Percentiles rank a stretch among this genome's conserved stretches.
Conservation (phyloP, 2,888 invertebrate species). For the Alsophila aescularia region DNA sequence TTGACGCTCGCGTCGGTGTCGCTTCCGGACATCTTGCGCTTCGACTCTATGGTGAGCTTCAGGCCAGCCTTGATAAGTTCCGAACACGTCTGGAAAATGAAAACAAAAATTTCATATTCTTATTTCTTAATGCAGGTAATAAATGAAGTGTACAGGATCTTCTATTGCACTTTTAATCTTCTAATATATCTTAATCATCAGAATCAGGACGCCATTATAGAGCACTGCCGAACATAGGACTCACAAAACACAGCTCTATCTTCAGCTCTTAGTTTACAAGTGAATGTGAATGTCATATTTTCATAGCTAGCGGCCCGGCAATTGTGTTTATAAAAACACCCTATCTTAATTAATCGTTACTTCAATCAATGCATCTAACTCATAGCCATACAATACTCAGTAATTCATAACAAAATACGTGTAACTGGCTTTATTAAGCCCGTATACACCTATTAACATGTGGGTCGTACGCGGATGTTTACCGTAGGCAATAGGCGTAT, state of each 20-base stretch:
- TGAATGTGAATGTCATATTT: constrained; percentile 2
- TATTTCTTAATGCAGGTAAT: background rate
- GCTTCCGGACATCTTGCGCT: constrained; percentile 90
- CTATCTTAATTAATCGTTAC: constrained; percentile 5
- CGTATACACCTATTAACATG: constrained; percentile 16
- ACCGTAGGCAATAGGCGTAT: constrained; percentile 23
- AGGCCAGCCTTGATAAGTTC: constrained; percentile 96
- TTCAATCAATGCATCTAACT: constrained; percentile 16
- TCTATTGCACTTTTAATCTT: too few relatives aligned
- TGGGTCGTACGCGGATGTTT: constrained; percentile 41
- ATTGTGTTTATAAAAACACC: constrained; percentile 13
- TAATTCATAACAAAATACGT: constrained; percentile 26
- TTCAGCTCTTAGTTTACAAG: background rate
- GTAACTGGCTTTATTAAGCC: constrained; percentile 20
- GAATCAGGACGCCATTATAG: too few relatives aligned
- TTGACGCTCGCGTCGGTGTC: constrained; percentile 79
- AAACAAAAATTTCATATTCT: background rate
- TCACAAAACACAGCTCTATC: background rate
- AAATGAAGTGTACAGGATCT: too few relatives aligned
- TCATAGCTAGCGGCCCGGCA: constrained; percentile 2
- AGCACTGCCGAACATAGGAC: too few relatives aligned
- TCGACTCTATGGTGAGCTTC: constrained; percentile 95
- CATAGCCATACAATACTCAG: constrained; percentile 4
- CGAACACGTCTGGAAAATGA: constrained; percentile 89
- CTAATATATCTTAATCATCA: too few relatives aligned